Evolutionary conservation across 1,140 invertebrate species (phyloP), one percentile per base, ranked within the genome.

Genomic region (Conus ventricosus): DNA sequence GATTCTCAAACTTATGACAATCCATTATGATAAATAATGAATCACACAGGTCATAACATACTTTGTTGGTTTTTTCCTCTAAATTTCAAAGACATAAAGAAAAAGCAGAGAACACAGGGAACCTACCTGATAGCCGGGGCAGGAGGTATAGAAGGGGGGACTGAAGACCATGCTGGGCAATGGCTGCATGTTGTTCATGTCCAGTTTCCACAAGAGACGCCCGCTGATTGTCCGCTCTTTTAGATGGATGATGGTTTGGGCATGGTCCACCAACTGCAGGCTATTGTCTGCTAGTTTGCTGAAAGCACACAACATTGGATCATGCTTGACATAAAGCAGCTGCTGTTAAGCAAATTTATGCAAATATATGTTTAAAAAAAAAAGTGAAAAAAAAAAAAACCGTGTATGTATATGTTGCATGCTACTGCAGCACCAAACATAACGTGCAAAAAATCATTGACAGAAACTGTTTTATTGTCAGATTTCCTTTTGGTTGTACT

Each of bases 121-220:
- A 60, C 57, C 57, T 11, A 91, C 83, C 81, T 90, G 89, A 85
- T 91, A 91, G 0, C 91, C 90, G 82, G 91, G 91, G 27, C 85
- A 89, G 63, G 87, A 88, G 17, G 90, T 90, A 83, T 90, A 91
- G 82, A 91, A 91, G 17, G 90, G 87, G 17, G 75, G 88, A 23
- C 91, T 91, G 27, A 27, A 51, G 51, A 90, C 88, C 75, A 86
- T 87, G 57, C 6, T 83, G 54, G 84, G 80, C 20, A 83, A 57
- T 4, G 87, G 82, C 4, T 87, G 23, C 51, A 91, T 82, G 71
- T 80, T 80, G 67, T 80, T 75, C 51, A 87, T 20, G 39, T 83
- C n/a, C 27, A 91, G 84, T 25, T 89, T 89, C 91, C 91, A 91
- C 39, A 84, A 80, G 15, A 89, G 75, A 53, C 82, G 60, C 23